Evolutionary conservation across 2,888 invertebrate species (phyloP), one percentile per base, ranked within the genome.

Genomic region (Liposcelis brunnea): DNA sequence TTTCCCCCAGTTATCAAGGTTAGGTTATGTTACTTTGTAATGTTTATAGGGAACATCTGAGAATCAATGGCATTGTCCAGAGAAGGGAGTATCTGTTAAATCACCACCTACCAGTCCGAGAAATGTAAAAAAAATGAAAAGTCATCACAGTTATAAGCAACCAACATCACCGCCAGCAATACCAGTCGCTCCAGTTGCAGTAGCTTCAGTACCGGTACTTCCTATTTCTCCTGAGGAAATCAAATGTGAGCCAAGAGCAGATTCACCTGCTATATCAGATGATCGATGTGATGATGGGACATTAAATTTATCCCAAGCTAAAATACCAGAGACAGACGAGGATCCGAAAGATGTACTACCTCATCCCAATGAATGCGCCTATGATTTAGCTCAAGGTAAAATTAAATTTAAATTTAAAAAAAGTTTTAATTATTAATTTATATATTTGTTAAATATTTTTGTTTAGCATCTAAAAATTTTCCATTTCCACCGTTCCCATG

Each of bases 401-500:
- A 6, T 11, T n/a, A 32, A 32, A n/a, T n/a, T n/a, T n/a, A n/a
- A n/a, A n/a, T n/a, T n/a, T n/a, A n/a, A n/a, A n/a, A n/a, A n/a
- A n/a, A n/a, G n/a, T n/a, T n/a, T n/a, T n/a, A n/a, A n/a, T n/a
- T n/a, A n/a, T n/a, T n/a, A n/a, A n/a, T n/a, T n/a, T n/a, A n/a
- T n/a, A n/a, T n/a, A n/a, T 35, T 7, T 35, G 10, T 6, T 16
- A 15, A 4, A 6, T 7, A 16, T 16, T 6, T 35, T 35, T 16
- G 16, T 40, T 40, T 21, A 40, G 40, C 16, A 6, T 40, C 40
- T 12, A 40, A 40, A 40, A 18, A 16, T 12, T 40, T 18, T 18
- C 50, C 52, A 4, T 60, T 56, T 50, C 60, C 59, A 5, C 73
- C 72, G 14, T 75, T 72, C 53, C 74, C 75, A 0, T 75, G 75